Evolutionary conservation across 2,888 invertebrate species (phyloP).

Genomic region (Deilephila porcellus): DNA sequence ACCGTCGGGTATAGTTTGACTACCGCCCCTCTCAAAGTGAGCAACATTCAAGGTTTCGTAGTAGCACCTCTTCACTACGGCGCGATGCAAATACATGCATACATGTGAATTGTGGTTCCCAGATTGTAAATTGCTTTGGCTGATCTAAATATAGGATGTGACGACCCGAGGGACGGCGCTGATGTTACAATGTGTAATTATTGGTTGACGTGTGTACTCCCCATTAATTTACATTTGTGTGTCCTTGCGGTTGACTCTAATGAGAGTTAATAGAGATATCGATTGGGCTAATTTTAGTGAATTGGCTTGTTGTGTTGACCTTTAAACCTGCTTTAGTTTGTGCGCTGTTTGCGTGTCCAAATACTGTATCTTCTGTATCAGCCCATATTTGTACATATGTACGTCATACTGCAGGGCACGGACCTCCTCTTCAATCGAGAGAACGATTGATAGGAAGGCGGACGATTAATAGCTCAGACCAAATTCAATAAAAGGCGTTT

Average conservation of each 20-base stretch:
- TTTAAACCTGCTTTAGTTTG: background rate
- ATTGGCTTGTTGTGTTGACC: background rate
- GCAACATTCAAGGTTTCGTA: background rate
- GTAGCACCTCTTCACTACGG: slow-evolving; percentile 34
- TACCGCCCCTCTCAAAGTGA: background rate
- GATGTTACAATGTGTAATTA: slow-evolving; percentile 29
- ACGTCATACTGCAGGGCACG: too few species aligned
- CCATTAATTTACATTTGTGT: slow-evolving; percentile 17
- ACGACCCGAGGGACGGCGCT: slow-evolving; percentile 32
- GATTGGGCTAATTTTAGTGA: background rate
- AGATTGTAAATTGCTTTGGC: slow-evolving; percentile 64
- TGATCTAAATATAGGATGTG: slow-evolving; percentile 56
- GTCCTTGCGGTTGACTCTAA: slow-evolving; percentile 1
- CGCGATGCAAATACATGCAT: slow-evolving; percentile 61
- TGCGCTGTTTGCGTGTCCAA: background rate
- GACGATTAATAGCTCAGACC: too few species aligned
- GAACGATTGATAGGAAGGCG: too few species aligned
- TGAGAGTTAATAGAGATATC: slow-evolving; percentile 11
- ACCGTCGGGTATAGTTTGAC: too few species aligned
- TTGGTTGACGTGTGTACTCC: slow-evolving; percentile 18
- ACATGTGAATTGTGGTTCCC: slow-evolving; percentile 50
- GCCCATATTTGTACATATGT: too few species aligned
- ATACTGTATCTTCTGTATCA: too few species aligned
- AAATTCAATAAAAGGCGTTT: too few species aligned
- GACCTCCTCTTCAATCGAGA: too few species aligned